A percentile compares a stretch with the other conserved stretches of the same genome.
Conservation (phyloP, 2,797 vertebrate species). For the Leptoclinus maculatus region DNA sequence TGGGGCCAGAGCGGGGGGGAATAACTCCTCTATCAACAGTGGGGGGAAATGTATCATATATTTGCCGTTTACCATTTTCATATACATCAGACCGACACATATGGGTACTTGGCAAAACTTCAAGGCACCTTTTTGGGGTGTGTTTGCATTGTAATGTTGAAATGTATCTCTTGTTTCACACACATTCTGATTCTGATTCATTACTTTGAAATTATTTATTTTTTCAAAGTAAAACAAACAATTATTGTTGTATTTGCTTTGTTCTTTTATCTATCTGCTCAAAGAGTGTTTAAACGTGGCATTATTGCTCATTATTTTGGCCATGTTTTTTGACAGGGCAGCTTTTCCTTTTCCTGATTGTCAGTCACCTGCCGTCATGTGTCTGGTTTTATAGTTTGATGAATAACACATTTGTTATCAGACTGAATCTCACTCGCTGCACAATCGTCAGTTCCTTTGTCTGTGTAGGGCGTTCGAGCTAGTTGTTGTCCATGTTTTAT, state of each 20-base stretch:
- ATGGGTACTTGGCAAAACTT: not conserved
- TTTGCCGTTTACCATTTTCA: slow-evolving; percentile 6
- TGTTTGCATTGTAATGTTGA: not conserved
- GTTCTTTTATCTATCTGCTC: not conserved
- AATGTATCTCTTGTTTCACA: not conserved
- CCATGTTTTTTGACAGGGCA: not conserved
- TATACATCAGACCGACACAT: not conserved
- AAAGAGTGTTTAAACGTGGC: not conserved
- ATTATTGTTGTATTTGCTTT: not conserved
- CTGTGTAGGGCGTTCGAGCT: no score
- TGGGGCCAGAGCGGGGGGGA: slow-evolving; percentile 38
- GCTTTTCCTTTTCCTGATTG: no score
- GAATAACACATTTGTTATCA: not conserved
- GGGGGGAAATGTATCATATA: not conserved
- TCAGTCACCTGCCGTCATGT: not conserved
- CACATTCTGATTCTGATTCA: not conserved
- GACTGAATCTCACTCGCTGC: not conserved
- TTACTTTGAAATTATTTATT: no score
- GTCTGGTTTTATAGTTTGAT: not conserved
- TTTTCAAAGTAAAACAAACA: no score
- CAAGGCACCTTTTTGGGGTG: not conserved
- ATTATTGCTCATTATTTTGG: not conserved
- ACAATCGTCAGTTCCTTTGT: no score
- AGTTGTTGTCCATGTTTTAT: not conserved
- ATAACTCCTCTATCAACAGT: slow-evolving; percentile 7